Evolutionary conservation across 1,140 invertebrate genomes (phyloP), one percentile per base, ranked within the genome.

Genomic region (Drosophila watanabei): DNA sequence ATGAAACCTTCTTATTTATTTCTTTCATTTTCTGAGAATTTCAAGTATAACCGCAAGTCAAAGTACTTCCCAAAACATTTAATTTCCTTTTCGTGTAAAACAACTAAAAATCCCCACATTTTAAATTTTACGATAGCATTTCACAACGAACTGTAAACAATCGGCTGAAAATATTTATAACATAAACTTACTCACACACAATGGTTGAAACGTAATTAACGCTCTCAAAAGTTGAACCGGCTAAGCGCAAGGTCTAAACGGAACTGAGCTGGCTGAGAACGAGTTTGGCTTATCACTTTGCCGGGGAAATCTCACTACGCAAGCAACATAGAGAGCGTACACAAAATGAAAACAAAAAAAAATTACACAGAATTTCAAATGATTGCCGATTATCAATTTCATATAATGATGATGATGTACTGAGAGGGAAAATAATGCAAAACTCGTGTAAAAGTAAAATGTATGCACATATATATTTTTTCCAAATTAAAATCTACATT

Each of bases 221-320:
- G 28, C 69, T 59, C 66, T 43, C 9, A 35, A 61, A 65, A 61
- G 48, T 45, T 60, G 35, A 79, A 76, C 81, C 81, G 70, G 51
- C 80, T 64, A 61, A 76, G 51, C 48, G 43, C 37, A 75, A 45
- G 46, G 59, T 66, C 61, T 45, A 62, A 51, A 49, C 46, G 35
- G 60, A 76, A 83, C 81, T 83, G 75, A 82, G 33, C 48, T 13
- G 49, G 24, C 35, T 49, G 49, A 51, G 64, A 79, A 60, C 64
- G 24, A 57, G 77, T 49, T 49, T 24, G 43, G 43, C 62, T 57
- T 72, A 77, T 82, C 69, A 64, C 30, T 45, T 11, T 35, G 30
- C 18, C 39, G 43, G 5, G 59, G 64, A 37, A 62, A 51, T 32
- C 46, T 45, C 46, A 66, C 35, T 46, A 28, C 0, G 37, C 18